These are phyloP conservation scores for Erpobdella octoculata DNA, from an alignment of 2,888 invertebrate genomes.

Conservation along the genomic window DNA sequence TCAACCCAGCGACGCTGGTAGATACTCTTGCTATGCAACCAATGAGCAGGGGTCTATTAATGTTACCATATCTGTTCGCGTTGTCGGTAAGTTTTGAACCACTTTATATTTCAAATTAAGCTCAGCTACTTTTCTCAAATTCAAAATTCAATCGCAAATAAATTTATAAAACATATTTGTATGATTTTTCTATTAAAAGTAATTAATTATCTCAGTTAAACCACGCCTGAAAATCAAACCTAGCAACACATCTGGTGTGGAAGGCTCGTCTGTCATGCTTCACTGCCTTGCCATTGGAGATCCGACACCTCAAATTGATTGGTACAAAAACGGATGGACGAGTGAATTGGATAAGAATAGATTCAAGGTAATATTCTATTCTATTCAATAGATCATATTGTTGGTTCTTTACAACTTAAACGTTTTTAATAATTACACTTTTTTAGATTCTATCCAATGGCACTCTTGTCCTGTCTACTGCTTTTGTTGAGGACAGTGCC, in stretches of 20 bases:
- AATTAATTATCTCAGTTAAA: constrained; percentile 57
- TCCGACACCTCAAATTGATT: constrained; percentile 78
- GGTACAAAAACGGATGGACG: constrained; percentile 74
- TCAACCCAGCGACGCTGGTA: constrained; percentile 62
- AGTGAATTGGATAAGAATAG: constrained; percentile 17
- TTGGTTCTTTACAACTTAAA: background rate
- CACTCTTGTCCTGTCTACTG: constrained; percentile 68
- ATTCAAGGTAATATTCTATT: constrained; percentile 25
- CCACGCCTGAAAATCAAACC: constrained; percentile 73
- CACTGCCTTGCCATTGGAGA: constrained; percentile 81
- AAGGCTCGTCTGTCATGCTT: constrained; percentile 65
- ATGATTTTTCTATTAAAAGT: background rate
- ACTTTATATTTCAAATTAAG: background rate
- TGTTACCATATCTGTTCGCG: constrained; percentile 72
- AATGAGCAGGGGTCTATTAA: constrained; percentile 73
- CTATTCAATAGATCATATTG: background rate
- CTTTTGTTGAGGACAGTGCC: constrained; percentile 70
- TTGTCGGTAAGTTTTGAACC: constrained; percentile 63
- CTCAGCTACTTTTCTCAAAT: too few relatives aligned
- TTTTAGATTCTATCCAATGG: constrained; percentile 65
- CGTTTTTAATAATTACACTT: background rate
- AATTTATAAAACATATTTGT: background rate
- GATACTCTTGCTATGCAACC: constrained; percentile 70
- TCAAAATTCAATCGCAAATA: too few relatives aligned
- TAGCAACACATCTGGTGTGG: constrained; percentile 67